A percentile compares a stretch with the other conserved stretches of the same genome.
phyloP scores from a whole-genome alignment of 2,113 vertebrate species.

The Lepisosteus osseus region DNA sequence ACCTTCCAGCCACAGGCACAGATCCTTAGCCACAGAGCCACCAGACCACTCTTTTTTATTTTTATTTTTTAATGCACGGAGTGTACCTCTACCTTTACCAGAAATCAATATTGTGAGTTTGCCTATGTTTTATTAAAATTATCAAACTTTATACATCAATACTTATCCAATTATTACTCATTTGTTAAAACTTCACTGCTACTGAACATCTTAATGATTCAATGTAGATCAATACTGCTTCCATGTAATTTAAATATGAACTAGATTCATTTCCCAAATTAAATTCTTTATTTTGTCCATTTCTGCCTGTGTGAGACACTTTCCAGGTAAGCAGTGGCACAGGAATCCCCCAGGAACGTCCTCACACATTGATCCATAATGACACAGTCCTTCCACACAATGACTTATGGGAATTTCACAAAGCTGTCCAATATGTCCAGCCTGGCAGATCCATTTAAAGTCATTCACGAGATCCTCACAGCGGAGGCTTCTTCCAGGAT shows the following conservation, averaged over 20 bases:
- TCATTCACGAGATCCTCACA: slow-evolving; percentile 56
- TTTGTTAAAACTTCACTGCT: no score
- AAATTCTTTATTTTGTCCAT: slow-evolving; percentile 8
- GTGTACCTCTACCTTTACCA: not conserved
- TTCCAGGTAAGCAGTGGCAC: slow-evolving; percentile 58
- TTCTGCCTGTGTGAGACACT: slow-evolving; percentile 33
- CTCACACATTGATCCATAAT: slow-evolving; percentile 53
- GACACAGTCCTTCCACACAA: slow-evolving; percentile 59
- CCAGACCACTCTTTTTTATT: no score
- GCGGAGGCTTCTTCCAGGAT: slow-evolving; percentile 51
- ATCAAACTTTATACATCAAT: not conserved
- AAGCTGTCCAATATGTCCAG: slow-evolving; percentile 47
- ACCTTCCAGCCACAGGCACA: no score
- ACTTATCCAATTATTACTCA: not conserved
- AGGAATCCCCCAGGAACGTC: slow-evolving; percentile 54
- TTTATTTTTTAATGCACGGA: not conserved
- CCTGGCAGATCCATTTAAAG: slow-evolving; percentile 59
- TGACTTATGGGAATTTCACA: slow-evolving; percentile 61
- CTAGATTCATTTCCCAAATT: slow-evolving; percentile 15
- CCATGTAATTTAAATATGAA: no score
- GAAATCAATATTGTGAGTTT: slow-evolving; percentile 2
- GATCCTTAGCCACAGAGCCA: no score
- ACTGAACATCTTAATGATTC: no score
- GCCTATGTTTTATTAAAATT: not conserved
- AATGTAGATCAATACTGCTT: no score